These are phyloP conservation scores for Gastracanthus pulcherrimus DNA, from an alignment of 2,888 invertebrate genomes.

Conservation along the genomic window DNA sequence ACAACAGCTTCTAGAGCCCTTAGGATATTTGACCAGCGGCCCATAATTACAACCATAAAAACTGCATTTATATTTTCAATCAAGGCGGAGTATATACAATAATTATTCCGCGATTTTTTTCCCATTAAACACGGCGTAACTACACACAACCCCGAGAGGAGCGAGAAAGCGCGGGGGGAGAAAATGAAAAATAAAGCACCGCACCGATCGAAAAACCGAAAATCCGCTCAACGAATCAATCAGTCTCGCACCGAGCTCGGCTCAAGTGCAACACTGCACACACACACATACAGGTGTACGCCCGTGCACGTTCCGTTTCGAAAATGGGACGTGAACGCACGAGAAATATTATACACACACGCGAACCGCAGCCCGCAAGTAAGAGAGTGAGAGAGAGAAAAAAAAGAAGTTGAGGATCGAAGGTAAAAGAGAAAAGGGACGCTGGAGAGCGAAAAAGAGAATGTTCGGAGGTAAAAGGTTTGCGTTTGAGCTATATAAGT, in stretches of 20 bases:
- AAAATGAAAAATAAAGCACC: not conserved
- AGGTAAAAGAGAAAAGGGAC: not conserved
- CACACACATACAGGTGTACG: not conserved
- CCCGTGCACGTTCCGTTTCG: not conserved
- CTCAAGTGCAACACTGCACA: not conserved
- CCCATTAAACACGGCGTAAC: not conserved
- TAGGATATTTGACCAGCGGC: too few species aligned
- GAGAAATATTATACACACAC: not conserved
- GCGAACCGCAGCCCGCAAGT: too few species aligned
- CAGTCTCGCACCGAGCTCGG: slow-evolving; percentile 7
- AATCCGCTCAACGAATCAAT: slow-evolving; percentile 40
- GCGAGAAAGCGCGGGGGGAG: not conserved
- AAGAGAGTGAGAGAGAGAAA: not conserved
- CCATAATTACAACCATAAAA: too few species aligned
- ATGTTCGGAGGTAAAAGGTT: not conserved
- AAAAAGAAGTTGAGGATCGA: not conserved
- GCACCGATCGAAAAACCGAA: not conserved
- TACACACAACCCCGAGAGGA: too few species aligned
- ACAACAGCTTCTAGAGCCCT: too few species aligned
- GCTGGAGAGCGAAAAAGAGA: not conserved
- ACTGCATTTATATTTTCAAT: not conserved
- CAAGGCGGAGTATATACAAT: not conserved
- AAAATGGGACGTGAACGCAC: slow-evolving; percentile 27
- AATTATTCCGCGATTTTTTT: not conserved
- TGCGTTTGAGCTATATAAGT: slow-evolving; percentile 5